Evolutionary conservation across 1,140 invertebrate genomes (phyloP), one percentile per base, ranked within the genome.

Genomic region (Drepana arcuata): DNA sequence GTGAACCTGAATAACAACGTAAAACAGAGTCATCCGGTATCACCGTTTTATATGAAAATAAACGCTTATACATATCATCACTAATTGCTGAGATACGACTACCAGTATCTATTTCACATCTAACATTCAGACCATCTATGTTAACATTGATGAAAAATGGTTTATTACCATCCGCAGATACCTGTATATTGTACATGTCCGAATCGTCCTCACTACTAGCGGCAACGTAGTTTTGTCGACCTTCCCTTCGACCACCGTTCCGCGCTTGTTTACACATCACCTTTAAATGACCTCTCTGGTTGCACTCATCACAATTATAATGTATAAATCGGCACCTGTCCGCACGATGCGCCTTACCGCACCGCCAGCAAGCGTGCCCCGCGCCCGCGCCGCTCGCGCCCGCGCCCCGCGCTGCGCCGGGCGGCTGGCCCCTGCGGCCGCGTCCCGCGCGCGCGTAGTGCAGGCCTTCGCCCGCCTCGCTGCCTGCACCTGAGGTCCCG

Each of bases 1-100:
- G 28, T 27, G 34, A 34, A 26, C 35, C 43, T 0, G 18, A 24
- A 27, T 46, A 46, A 27, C 16, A 14, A 14, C 36, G 32, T 39
- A 39, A 46, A 9, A 24, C 16, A 16, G 40, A 16, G 35, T 46
- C 34, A 35, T 46, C 35, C 7, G 2, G 0, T 36, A 2, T 14
- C 2, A 37, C 9, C 0, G 1, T 2, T 32, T 33, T 26, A 11
- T 37, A 6, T 7, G 1, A 14, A 38, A 37, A 37, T 6, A 28
- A 5, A 3, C 11, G 14, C 27, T 18, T 14, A 35, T 26, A 37
- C 10, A 32, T 27, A 2, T 37, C 21, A 7, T 32, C 26, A 14
- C 32, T 41, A 7, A 34, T 30, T 3, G 32, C 32, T 5, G 40
- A 32, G 9, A 34, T 34, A 4, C 40, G 15, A 34, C 32, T 21